Evolutionary conservation across 1,140 invertebrate genomes (phyloP).

Genomic region (Eriosoma lanigerum): DNA sequence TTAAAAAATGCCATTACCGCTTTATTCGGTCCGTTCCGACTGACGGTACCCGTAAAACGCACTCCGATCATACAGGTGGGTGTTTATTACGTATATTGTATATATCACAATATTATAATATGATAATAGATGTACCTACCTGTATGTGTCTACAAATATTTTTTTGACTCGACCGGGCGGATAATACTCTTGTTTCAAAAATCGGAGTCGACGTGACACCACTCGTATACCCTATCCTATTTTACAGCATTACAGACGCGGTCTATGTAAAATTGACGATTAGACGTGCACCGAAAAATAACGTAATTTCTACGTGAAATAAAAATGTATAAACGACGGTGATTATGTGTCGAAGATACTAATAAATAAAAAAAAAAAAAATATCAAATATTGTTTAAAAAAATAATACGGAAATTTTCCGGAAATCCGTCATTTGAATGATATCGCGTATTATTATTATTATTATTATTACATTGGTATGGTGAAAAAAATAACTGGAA

Average conservation of each 20-base stretch:
- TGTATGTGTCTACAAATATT: too few species aligned
- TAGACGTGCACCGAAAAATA: constrained; percentile 23
- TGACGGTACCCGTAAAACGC: constrained; percentile 34
- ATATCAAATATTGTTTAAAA: background rate
- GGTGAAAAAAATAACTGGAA: constrained; percentile 14
- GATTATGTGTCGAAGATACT: too few species aligned
- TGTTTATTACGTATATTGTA: background rate
- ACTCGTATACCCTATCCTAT: background rate
- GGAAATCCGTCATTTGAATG: constrained; percentile 34
- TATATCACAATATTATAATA: background rate
- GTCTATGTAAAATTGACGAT: constrained; percentile 20
- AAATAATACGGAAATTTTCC: background rate
- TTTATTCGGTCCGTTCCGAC: constrained; percentile 50
- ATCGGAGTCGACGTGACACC: too few species aligned
- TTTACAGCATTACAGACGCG: background rate
- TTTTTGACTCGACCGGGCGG: too few species aligned
- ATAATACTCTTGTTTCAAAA: too few species aligned
- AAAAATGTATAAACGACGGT: background rate
- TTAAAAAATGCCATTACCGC: constrained; percentile 31
- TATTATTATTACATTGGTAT: background rate
- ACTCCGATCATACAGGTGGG: background rate
- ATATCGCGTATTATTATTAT: constrained; percentile 3
- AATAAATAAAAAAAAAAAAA: too few species aligned
- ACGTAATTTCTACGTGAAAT: background rate
- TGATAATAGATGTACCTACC: too few species aligned